Evolutionary conservation across 2,888 invertebrate genomes (phyloP).

Genomic region (Spialia ferax): DNA sequence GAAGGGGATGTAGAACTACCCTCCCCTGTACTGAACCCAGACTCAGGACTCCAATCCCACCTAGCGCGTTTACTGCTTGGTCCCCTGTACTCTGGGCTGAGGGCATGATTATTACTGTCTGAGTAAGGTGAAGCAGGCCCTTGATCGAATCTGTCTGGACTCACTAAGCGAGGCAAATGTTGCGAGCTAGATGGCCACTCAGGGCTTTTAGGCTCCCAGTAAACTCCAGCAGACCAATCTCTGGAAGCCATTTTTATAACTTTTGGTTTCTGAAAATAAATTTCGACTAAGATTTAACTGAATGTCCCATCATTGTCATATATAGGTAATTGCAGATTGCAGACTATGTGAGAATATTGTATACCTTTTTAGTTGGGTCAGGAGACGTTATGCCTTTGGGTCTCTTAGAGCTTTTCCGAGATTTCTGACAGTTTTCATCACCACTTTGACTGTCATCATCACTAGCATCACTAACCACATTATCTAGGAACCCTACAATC

Average conservation of each 20-base stretch:
- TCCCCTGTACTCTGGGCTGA: constrained; percentile 69
- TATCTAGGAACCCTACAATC: constrained; percentile 78
- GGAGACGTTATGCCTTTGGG: constrained; percentile 66
- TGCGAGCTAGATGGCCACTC: constrained; percentile 67
- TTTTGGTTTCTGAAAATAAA: constrained; percentile 40
- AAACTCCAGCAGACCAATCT: constrained; percentile 77
- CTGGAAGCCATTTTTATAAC: constrained; percentile 70
- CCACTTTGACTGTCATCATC: constrained; percentile 78
- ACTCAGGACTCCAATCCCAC: constrained; percentile 80
- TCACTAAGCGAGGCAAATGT: constrained; percentile 58
- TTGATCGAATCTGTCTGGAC: constrained; percentile 65
- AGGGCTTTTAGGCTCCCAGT: constrained; percentile 79
- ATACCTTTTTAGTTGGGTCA: constrained; percentile 65
- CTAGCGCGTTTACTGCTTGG: constrained; percentile 59
- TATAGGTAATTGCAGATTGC: too few species aligned
- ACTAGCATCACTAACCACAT: constrained; percentile 65
- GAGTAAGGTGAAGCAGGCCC: constrained; percentile 70
- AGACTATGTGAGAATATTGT: not conserved
- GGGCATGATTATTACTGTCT: constrained; percentile 72
- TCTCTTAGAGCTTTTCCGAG: constrained; percentile 66
- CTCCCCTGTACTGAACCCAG: constrained; percentile 70
- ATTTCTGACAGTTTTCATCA: constrained; percentile 55
- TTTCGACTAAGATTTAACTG: not conserved
- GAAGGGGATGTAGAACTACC: constrained; percentile 67
- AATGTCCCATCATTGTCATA: not conserved